Conservation (phyloP, 2,113 vertebrate genomes). For the Pachypanchax playfairii region DNA sequence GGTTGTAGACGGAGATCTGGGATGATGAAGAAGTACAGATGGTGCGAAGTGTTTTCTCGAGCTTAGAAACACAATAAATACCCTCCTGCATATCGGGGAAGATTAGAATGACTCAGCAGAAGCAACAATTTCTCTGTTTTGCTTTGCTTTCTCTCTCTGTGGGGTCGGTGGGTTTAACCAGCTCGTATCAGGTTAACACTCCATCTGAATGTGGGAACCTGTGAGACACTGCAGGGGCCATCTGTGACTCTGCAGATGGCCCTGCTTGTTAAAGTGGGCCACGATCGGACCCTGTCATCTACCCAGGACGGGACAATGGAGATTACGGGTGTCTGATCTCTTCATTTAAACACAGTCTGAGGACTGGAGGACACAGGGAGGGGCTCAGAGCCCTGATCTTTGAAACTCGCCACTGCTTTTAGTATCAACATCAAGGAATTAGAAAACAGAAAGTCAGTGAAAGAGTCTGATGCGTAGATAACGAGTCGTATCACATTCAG, state of each 20-base stretch:
- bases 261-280: constrained; percentile 64
- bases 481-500: background rate
- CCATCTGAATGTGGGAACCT: constrained; percentile 50
- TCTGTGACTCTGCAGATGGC: constrained; percentile 75
- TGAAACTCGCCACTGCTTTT: constrained; percentile 39
- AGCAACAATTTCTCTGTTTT: constrained; percentile 45
- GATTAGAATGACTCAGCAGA: constrained; percentile 53
- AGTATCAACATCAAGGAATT: constrained; percentile 37
- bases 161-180: constrained; percentile 16
- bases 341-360: constrained; percentile 61
- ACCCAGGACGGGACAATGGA: constrained; percentile 66
- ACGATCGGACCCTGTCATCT: constrained; percentile 49
- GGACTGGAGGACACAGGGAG: constrained; percentile 48
- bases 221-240: constrained; percentile 47
- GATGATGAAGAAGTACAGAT: constrained; percentile 37
- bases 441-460: constrained; percentile 46
- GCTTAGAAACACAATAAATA: constrained; percentile 54
- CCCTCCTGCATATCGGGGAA: constrained; percentile 33
- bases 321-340: constrained; percentile 77
- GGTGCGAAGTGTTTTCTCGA: constrained; percentile 46
- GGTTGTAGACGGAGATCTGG: constrained; percentile 11
- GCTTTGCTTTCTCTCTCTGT: constrained; percentile 2
- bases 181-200: constrained; percentile 60
- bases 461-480: background rate
- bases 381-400: constrained; percentile 45